Percentiles rank a stretch among this genome's conserved stretches.
These are phyloP conservation scores for Netelia virgata DNA, from an alignment of 2,888 invertebrate genomes.

Conservation along the genomic window DNA sequence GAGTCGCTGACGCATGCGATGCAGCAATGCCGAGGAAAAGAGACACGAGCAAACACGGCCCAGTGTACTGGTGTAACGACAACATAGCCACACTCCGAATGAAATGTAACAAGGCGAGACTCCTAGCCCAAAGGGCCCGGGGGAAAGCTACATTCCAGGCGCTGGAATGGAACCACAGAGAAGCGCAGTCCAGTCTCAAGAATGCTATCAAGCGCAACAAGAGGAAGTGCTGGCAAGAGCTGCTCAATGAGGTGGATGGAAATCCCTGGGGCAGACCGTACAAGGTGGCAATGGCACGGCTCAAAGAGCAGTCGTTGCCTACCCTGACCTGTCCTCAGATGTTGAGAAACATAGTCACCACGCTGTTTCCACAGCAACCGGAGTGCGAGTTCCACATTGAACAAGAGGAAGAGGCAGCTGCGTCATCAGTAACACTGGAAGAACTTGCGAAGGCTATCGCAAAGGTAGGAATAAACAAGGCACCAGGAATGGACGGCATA, in stretches of 20 bases:
- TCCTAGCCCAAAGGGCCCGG: neutral
- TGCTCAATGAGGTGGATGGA: conserved; percentile 47
- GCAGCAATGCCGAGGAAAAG: neutral
- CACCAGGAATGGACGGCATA: conserved; percentile 65
- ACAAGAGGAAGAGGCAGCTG: neutral
- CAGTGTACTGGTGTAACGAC: too few relatives aligned
- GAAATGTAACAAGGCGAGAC: too few relatives aligned
- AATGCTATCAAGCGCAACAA: conserved; percentile 49
- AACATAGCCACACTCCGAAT: too few relatives aligned
- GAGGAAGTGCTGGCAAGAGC: conserved; percentile 36
- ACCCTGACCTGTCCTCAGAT: conserved; percentile 36
- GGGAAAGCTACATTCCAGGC: neutral
- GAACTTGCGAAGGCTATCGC: conserved; percentile 35
- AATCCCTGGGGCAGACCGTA: conserved; percentile 72
- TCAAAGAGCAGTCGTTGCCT: conserved; percentile 41
- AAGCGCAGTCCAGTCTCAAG: conserved; percentile 8
- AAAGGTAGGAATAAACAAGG: conserved; percentile 58
- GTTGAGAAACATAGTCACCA: conserved; percentile 27
- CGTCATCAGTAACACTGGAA: neutral
- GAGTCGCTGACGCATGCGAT: too few relatives aligned
- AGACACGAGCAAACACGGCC: neutral
- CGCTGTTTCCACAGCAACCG: conserved; percentile 45
- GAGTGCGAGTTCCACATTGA: neutral
- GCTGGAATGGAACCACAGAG: neutral
- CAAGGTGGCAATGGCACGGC: conserved; percentile 66